Evolutionary conservation across 92 coral and sea anemone species (phyloP), one percentile per base, ranked within the genome.

Genomic region (Siderastrea radians): DNA sequence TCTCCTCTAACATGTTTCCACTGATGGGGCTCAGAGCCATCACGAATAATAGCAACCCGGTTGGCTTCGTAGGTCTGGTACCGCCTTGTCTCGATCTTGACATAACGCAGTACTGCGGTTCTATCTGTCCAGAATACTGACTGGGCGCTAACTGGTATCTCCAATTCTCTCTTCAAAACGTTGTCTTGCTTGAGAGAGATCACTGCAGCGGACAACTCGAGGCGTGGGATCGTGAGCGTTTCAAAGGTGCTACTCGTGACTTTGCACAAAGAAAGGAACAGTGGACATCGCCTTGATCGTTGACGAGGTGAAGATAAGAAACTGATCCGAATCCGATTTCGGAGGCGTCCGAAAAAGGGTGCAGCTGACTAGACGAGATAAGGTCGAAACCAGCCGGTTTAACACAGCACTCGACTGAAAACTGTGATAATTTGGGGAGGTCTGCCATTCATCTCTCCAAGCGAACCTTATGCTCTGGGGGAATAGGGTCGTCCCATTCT

Each of bases 51-150:
- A 11, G 72, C 69, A 3, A 87, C 79, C 14, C 91, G 71, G 44
- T 68, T 71, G 71, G 91, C 80, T 47, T 79, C 91, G 58, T 50
- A 87, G 26, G 85, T 71, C 65, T 87, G 80, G 77, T 66, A 87
- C 14, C 86, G 78, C 44, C 54, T 52, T 52, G 79, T 50, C 11
- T n/a, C n/a, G n/a, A n/a, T n/a, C n/a, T n/a, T n/a, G n/a, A n/a
- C n/a, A n/a, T n/a, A n/a, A n/a, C n/a, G n/a, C n/a, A n/a, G n/a
- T n/a, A n/a, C n/a, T n/a, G n/a, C n/a, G n/a, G n/a, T n/a, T n/a
- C n/a, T n/a, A n/a, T n/a, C n/a, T n/a, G n/a, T n/a, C n/a, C n/a
- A n/a, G n/a, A n/a, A n/a, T n/a, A n/a, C n/a, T n/a, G n/a, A n/a
- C n/a, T n/a, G n/a, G 3, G 43, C 47, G 45, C 17, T 17, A 7